Evolutionary conservation across 64 coral and sea anemone genomes (phyloP).

Genomic region (Anthopleura sola): DNA sequence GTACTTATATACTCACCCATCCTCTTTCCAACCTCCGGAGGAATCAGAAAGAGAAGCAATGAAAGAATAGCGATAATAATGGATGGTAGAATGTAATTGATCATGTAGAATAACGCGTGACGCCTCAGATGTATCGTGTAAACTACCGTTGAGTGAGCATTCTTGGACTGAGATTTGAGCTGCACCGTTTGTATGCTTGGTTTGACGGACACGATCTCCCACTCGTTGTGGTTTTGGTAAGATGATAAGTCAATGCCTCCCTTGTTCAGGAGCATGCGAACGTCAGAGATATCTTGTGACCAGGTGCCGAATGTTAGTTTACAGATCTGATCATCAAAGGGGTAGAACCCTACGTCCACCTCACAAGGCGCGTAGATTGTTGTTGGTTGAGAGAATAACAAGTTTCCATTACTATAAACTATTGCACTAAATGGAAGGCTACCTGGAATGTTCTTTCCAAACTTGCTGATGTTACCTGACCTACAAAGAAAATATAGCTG

Average conservation of each 20-base stretch:
- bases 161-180: not conserved
- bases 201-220: conserved; percentile 52
- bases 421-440: conserved; percentile 38
- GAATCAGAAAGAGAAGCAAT: conserved; percentile 83
- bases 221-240: conserved; percentile 68
- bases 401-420: conserved; percentile 23
- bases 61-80: conserved; percentile 62
- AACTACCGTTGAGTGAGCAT: not conserved
- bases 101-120: conserved; percentile 65
- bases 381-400: conserved; percentile 51
- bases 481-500: not conserved
- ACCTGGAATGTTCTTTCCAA: conserved; percentile 37
- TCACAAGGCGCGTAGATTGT: conserved; percentile 63
- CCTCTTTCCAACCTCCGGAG: conserved; percentile 94
- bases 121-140: conserved; percentile 58
- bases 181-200: not conserved
- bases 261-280: conserved; percentile 28
- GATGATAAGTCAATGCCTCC: conserved; percentile 37
- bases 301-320: conserved; percentile 66
- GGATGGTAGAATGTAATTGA: conserved; percentile 78
- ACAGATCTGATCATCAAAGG: conserved; percentile 85
- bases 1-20: conserved; percentile 68
- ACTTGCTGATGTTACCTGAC: conserved; percentile 35
- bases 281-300: conserved; percentile 39
- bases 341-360: conserved; percentile 61